Evolutionary conservation across 2,113 vertebrate genomes (phyloP).

Genomic region (Laticauda laticaudata): DNA sequence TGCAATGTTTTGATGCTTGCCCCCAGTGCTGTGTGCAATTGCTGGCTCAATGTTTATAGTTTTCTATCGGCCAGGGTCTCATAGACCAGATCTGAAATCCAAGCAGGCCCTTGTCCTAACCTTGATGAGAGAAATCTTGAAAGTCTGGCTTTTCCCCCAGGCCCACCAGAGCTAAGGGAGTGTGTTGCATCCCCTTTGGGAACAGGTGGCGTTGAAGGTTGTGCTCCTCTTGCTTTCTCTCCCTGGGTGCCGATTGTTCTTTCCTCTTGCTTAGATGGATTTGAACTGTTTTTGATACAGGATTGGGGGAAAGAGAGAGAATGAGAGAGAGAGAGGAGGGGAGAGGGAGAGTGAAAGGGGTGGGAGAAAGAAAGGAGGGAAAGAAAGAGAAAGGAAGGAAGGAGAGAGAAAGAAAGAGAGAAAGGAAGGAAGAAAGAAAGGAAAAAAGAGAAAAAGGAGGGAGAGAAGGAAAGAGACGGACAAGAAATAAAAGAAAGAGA

Average conservation of each 20-base stretch:
- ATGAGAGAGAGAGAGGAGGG: background rate
- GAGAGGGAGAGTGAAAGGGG: background rate
- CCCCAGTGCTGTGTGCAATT: background rate
- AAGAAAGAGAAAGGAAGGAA: background rate
- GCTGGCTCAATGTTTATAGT: background rate
- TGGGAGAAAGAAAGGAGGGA: background rate
- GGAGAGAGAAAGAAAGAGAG: background rate
- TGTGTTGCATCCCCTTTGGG: background rate
- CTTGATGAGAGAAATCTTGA: background rate
- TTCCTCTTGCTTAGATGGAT: background rate
- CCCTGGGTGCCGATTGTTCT: background rate
- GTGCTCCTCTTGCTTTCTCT: background rate
- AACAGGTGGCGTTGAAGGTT: background rate
- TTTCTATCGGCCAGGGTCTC: background rate
- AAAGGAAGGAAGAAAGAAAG: background rate
- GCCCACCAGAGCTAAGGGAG: background rate
- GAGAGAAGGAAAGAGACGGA: too few species aligned
- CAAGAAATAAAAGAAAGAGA: fast-evolving
- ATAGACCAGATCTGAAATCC: background rate
- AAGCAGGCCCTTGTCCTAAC: background rate
- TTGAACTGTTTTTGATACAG: background rate
- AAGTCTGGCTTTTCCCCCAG: background rate
- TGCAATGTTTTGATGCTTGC: background rate
- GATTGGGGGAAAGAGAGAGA: background rate
- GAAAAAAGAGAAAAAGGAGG: fast-evolving